Evolutionary conservation across 2,888 invertebrate genomes (phyloP).

Genomic region (Synergus umbraculus): DNA sequence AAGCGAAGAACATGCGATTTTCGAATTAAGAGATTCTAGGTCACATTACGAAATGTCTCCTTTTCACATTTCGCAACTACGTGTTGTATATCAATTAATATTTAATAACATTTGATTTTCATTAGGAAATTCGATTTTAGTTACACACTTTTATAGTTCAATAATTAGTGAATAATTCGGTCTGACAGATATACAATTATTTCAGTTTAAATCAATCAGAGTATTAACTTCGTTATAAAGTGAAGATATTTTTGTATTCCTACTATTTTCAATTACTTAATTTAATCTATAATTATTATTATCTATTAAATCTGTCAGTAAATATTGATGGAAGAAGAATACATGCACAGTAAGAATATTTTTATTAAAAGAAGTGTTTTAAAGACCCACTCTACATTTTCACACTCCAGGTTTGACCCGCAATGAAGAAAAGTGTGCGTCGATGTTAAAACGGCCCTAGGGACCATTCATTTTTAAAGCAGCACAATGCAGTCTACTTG

Average conservation of each 20-base stretch:
- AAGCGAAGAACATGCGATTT: conserved; percentile 43
- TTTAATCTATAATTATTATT: too few species aligned
- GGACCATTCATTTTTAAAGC: conserved; percentile 32
- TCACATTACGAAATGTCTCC: background rate
- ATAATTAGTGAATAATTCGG: too few species aligned
- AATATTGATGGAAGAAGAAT: background rate
- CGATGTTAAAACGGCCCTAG: conserved; percentile 25
- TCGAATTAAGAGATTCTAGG: conserved; percentile 43
- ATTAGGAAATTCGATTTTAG: too few species aligned
- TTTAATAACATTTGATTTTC: too few species aligned
- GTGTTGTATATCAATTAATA: conserved; percentile 2
- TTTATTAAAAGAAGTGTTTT: background rate
- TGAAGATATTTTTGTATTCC: too few species aligned
- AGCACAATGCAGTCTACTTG: conserved; percentile 13
- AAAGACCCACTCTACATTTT: conserved; percentile 6
- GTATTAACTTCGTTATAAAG: too few species aligned
- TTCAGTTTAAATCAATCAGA: too few species aligned
- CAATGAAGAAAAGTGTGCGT: conserved; percentile 31
- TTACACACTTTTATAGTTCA: too few species aligned
- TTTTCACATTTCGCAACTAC: conserved; percentile 1
- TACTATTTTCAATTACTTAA: too few species aligned
- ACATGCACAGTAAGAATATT: background rate
- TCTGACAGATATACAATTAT: too few species aligned
- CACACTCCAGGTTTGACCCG: conserved; percentile 14
- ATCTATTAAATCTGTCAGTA: too few species aligned